Base-by-base conservation (phyloP, 2,888 invertebrate genomes). In the Ormyrus thymus region DNA sequence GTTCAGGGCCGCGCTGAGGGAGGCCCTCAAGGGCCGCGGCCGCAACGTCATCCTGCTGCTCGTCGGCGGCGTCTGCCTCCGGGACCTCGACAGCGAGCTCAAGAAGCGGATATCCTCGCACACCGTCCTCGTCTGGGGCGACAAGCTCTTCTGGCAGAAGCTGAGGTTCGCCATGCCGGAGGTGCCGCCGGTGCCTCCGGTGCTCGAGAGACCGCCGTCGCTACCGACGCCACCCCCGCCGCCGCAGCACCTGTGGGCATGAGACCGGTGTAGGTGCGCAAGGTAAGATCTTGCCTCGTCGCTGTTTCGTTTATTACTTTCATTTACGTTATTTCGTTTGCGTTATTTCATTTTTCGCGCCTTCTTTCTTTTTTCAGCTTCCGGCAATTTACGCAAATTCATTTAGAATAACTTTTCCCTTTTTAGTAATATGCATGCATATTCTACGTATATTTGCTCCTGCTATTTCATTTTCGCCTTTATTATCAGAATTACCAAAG, bases 81-180 rank as follows among this genome's bases (percentile, higher is more conserved):
- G 96, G 83, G 97, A 97, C 90, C 93, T 98, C 82, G 98, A 98
- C 91, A 94, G 96, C 83, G 98, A 98, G 90, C 93, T 98, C 88
- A 93, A 97, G 85, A 93, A 96, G 88, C 97, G 97, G 91, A 92
- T 98, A 87, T 95, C 97, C 87, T 95, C 96, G 81, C 96, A 97
- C 91, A 96, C 97, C 85, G 95, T 97, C 90, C 94, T 98, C 88
- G 96, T 96, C 90, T 97, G 96, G 95, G 96, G 96, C 82, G 98
- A 98, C 91, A 95, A 96, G 89, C 94, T 97, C 89, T 98, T 98
- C 92, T 98, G 98, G 98, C 97, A 97, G 89, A 98, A 98, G 91
- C 92, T 98, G 82, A 94, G 96, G 88, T 96, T 96, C 88, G 96
- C 97, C 75, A 94, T 98, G 94, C 97, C 97, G 79, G 96, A 96